Evolutionary conservation across 2,797 vertebrate genomes (phyloP).

Genomic region (Melanogrammus aeglefinus): DNA sequence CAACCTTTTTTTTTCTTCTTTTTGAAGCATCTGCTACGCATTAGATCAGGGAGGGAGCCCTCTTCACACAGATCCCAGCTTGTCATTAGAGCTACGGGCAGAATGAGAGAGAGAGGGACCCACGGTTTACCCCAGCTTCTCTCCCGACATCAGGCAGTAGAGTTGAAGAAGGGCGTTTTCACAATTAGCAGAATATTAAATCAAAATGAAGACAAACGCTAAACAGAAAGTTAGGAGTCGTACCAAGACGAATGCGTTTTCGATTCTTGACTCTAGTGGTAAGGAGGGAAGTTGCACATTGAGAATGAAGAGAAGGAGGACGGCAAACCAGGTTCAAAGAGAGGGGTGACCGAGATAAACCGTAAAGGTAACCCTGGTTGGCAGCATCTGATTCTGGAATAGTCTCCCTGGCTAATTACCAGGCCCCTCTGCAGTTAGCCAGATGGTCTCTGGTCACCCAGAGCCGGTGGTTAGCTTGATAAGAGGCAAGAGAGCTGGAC

Average conservation of each 20-base stretch:
- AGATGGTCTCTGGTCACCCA: slow-evolving; percentile 56
- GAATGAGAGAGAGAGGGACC: background rate
- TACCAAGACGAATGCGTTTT: background rate
- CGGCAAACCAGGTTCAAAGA: background rate
- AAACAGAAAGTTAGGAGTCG: background rate
- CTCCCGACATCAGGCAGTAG: background rate
- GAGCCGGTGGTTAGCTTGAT: slow-evolving; percentile 66
- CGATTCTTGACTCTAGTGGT: background rate
- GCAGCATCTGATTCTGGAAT: slow-evolving; percentile 14
- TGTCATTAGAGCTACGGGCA: slow-evolving; percentile 10
- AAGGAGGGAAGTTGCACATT: too few species aligned
- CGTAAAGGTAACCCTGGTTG: background rate
- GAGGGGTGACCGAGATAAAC: background rate
- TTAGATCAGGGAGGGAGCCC: slow-evolving; percentile 11
- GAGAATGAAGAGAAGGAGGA: background rate
- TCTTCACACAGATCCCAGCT: background rate
- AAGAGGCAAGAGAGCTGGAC: slow-evolving; percentile 63
- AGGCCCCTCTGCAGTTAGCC: slow-evolving; percentile 33
- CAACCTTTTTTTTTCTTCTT: background rate
- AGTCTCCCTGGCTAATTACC: slow-evolving; percentile 29
- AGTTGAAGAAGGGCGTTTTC: background rate
- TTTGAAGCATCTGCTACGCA: slow-evolving; percentile 18
- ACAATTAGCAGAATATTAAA: background rate
- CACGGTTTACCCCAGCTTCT: background rate
- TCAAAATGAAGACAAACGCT: background rate